Percentiles rank a stretch among this genome's conserved stretches.
Evolutionary conservation across 2,797 vertebrate species (phyloP).

Genomic region (Chanos chanos): DNA sequence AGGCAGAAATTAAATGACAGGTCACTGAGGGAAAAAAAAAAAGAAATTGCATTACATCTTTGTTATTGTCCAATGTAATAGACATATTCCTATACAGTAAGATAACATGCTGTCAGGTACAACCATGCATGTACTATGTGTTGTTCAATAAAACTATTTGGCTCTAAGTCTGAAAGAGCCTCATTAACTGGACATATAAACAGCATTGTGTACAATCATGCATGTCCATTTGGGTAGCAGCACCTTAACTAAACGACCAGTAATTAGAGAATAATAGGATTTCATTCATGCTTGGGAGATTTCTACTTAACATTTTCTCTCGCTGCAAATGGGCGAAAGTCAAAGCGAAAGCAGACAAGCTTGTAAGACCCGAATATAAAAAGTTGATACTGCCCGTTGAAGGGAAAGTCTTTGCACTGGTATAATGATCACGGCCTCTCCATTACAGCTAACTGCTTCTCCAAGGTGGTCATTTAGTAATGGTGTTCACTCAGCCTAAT

Average conservation of each 20-base stretch:
- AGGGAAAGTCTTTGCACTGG: conserved; percentile 59
- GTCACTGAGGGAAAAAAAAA: too few relatives aligned
- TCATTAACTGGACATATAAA: conserved; percentile 62
- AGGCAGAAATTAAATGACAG: too few relatives aligned
- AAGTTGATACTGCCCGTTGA: conserved; percentile 72
- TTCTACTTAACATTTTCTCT: conserved; percentile 78
- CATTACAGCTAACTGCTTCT: conserved; percentile 80
- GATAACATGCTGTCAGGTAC: conserved; percentile 16
- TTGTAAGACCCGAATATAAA: conserved; percentile 67
- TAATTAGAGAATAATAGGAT: conserved; percentile 78
- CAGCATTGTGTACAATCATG: conserved; percentile 62
- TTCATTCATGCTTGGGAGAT: conserved; percentile 70
- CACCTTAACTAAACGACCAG: conserved; percentile 62
- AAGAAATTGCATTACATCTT: too few relatives aligned
- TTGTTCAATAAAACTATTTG: too few relatives aligned
- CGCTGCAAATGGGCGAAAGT: conserved; percentile 69
- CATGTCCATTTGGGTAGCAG: conserved; percentile 55
- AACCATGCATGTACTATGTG: neutral
- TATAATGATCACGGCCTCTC: conserved; percentile 72
- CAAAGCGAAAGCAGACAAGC: conserved; percentile 68
- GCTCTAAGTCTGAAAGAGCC: conserved; percentile 36
- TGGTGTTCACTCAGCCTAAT: conserved; percentile 90
- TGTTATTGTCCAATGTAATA: conserved; percentile 20
- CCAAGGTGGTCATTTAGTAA: conserved; percentile 87
- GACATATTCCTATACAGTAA: conserved; percentile 12